These are phyloP conservation scores for Bombus haemorrhoidalis DNA, from an alignment of 1,140 invertebrate genomes.

Conservation along the genomic window DNA sequence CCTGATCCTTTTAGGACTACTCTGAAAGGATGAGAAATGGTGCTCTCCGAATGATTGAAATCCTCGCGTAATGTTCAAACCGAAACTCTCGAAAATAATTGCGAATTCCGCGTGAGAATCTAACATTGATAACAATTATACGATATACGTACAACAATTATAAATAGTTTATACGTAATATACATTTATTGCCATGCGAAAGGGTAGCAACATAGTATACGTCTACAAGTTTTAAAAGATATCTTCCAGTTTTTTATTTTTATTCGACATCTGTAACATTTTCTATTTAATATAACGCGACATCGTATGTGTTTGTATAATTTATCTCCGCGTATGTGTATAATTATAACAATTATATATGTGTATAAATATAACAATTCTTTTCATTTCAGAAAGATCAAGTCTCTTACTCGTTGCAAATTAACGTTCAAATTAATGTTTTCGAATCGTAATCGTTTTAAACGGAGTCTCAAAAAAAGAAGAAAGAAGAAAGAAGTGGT, in stretches of 20 bases:
- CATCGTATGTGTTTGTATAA: background rate
- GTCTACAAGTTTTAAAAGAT: background rate
- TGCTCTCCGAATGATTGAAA: constrained; percentile 44
- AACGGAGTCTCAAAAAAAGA: too few species aligned
- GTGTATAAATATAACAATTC: too few species aligned
- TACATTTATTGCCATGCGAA: background rate
- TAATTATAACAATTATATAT: too few species aligned
- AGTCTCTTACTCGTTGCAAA: too few species aligned
- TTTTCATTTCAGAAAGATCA: too few species aligned
- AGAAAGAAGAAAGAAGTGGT: background rate
- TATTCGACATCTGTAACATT: background rate
- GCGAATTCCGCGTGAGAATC: background rate
- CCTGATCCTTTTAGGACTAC: constrained; percentile 46
- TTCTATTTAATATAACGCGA: background rate
- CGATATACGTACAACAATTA: background rate
- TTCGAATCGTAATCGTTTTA: background rate
- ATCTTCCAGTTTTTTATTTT: background rate
- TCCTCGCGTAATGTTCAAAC: constrained; percentile 23
- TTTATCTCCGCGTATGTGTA: too few species aligned
- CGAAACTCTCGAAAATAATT: constrained; percentile 41
- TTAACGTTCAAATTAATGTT: background rate
- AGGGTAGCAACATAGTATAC: background rate
- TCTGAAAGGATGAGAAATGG: constrained; percentile 48
- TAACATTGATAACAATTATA: constrained; percentile 8
- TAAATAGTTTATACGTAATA: background rate